Evolutionary conservation across 2,113 vertebrate species (phyloP), one percentile per base, ranked within the genome.

Genomic region (Ctenodactylus gundi): DNA sequence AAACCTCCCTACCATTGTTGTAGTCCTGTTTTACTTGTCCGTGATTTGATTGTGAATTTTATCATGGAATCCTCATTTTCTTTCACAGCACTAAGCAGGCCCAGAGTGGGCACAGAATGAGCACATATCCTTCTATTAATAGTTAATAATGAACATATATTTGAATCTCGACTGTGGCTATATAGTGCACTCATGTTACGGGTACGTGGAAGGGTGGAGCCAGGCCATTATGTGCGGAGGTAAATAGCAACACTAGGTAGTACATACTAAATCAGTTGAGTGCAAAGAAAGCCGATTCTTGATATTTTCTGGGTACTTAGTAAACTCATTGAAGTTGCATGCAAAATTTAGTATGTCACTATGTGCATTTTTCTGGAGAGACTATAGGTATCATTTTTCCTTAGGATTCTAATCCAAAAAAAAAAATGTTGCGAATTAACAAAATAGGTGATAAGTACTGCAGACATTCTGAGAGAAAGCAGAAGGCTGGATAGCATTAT

Each of bases 381-480:
- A 85, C 64, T 72, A 17, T 80, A 36, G 21, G 53, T 62, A 67
- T 87, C 36, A 57, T 87, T 87, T 90, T 29, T 94, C 39, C 25
- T 70, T 78, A 27, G 17, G 3, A 75, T 87, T 85, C 39, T 73
- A 41, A 87, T 81, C n/a, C 7, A n/a, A n/a, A n/a, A n/a, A n/a
- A 75, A 62, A 77, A 89, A 68, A 72, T 3, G 17, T 68, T 91
- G 70, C 60, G n/a, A 77, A 80, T 17, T 39, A 96, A 67, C 49
- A 12, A 83, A 80, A 64, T 92, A 84, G 34, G 29, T 87, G 80
- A 44, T 87, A 92, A 81, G 39, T 90, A 92, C 58, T 92, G 20
- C 72, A 64, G 58, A 78, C 15, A 49, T 53, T 80, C 60, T 91
- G 36, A 91, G 65, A 90, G 31, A 87, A 90, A 9, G 73, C 13